Percentiles rank a stretch among this genome's conserved stretches.
Evolutionary conservation across 2,797 vertebrate genomes (phyloP).

Genomic region (Coendou prehensilis): DNA sequence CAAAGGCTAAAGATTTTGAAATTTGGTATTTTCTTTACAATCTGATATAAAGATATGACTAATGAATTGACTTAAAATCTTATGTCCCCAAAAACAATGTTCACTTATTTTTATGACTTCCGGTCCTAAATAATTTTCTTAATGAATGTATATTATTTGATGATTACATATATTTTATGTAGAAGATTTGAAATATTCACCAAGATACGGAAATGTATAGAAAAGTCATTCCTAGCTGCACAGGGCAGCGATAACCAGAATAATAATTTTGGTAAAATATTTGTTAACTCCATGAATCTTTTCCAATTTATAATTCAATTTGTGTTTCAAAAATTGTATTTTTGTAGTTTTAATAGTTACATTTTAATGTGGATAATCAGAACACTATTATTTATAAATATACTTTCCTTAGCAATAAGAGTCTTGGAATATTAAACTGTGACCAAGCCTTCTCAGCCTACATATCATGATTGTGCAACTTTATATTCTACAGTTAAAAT

Average conservation of each 20-base stretch:
- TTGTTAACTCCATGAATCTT: not conserved
- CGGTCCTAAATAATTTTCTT: not conserved
- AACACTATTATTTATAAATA: not conserved
- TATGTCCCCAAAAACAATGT: not conserved
- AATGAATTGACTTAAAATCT: not conserved
- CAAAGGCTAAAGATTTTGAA: not conserved
- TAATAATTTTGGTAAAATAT: not conserved
- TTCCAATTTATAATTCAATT: not conserved
- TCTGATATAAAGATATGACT: not conserved
- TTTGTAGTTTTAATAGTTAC: not conserved
- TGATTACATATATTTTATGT: not conserved
- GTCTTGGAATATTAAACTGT: not conserved
- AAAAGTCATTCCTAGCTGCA: not conserved
- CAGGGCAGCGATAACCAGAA: not conserved
- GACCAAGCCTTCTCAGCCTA: not conserved
- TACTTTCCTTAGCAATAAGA: not conserved
- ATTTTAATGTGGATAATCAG: slow-evolving; percentile 15
- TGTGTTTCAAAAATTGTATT: not conserved
- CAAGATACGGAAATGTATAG: not conserved
- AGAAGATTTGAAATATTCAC: not conserved
- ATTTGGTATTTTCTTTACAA: not conserved
- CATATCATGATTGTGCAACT: not conserved
- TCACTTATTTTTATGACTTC: not conserved
- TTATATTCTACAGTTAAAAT: not conserved
- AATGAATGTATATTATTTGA: not conserved